Evolutionary conservation across 2,113 vertebrate genomes (phyloP).

Genomic region (Coracopsis vasa): DNA sequence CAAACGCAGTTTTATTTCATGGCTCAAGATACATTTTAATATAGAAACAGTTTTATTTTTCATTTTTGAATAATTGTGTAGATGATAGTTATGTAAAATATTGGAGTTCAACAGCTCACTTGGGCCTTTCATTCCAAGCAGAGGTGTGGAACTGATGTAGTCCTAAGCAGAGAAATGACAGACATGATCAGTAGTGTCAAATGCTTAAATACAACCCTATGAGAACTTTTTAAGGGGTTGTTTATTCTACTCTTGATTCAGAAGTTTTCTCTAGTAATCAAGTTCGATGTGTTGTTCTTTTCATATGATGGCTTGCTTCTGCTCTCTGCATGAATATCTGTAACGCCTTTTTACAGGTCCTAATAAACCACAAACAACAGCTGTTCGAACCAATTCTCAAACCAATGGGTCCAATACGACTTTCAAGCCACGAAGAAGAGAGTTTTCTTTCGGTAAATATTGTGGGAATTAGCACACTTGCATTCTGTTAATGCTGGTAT

Average conservation of each 20-base stretch:
- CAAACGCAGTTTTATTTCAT: neutral
- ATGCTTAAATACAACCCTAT: neutral
- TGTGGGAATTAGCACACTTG: neutral
- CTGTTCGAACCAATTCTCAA: constrained; percentile 53
- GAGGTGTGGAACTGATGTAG: neutral
- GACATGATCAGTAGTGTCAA: neutral
- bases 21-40: neutral
- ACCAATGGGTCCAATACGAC: constrained; percentile 65
- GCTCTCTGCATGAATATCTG: neutral
- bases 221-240: neutral
- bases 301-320: neutral
- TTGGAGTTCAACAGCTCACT: neutral
- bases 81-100: neutral
- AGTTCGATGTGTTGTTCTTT: neutral
- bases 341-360: constrained; percentile 56
- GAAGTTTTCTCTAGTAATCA: neutral
- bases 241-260: neutral
- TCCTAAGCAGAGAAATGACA: neutral
- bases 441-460: constrained; percentile 80
- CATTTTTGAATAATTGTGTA: neutral
- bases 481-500: neutral
- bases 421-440: constrained; percentile 69
- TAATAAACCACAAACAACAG: constrained; percentile 40
- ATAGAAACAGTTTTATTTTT: neutral
- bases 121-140: neutral